Percentiles rank a stretch among this genome's conserved stretches.
phyloP scores from a whole-genome alignment of 2,797 vertebrate species.

The Artibeus jamaicensis region DNA sequence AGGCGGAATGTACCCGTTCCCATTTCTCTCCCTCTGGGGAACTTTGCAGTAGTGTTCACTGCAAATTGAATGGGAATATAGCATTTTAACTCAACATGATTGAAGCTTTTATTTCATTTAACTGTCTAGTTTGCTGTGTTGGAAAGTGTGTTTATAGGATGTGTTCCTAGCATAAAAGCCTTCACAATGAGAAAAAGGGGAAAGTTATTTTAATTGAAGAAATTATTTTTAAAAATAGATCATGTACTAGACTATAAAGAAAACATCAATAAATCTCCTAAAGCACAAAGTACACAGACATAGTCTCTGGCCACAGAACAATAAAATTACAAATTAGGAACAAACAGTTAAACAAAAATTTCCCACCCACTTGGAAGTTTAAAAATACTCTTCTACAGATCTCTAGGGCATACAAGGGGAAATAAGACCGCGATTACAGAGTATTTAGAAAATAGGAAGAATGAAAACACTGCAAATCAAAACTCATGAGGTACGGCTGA shows the following conservation, averaged over 20 bases:
- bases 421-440: conserved; percentile 47
- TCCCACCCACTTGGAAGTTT: conserved; percentile 55
- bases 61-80: conserved; percentile 52
- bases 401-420: conserved; percentile 31
- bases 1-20: neutral
- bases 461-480: conserved; percentile 37
- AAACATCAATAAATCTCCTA: conserved; percentile 62
- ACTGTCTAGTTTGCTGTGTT: conserved; percentile 56
- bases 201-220: conserved; percentile 65
- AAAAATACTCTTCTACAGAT: conserved; percentile 43
- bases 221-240: conserved; percentile 59
- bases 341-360: conserved; percentile 62
- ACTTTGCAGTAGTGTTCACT: conserved; percentile 37
- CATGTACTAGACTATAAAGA: conserved; percentile 45
- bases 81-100: conserved; percentile 54
- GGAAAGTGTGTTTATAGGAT: conserved; percentile 51
- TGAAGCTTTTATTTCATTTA: conserved; percentile 63
- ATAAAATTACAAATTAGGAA: conserved; percentile 65
- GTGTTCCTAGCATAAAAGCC: conserved; percentile 46
- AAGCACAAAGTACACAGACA: conserved; percentile 45
- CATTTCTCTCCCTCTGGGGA: conserved; percentile 14
- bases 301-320: conserved; percentile 62
- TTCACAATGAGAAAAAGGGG: conserved; percentile 46
- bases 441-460: conserved; percentile 54
- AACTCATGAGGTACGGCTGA: neutral